Percentiles rank a stretch among this genome's conserved stretches.
Evolutionary conservation across 2,113 vertebrate species (phyloP).

Genomic region (Lucifuga dentata): DNA sequence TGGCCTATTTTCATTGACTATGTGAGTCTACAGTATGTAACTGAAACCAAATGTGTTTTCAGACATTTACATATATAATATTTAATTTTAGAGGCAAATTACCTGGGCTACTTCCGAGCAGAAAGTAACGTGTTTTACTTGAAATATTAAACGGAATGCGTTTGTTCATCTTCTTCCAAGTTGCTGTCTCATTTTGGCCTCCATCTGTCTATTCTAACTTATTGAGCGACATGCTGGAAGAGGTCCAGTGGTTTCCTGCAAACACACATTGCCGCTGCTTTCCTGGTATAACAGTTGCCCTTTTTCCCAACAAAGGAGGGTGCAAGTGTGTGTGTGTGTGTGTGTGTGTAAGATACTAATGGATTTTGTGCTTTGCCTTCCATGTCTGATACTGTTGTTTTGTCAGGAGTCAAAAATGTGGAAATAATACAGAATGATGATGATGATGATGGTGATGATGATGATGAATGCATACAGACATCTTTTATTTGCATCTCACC

Average conservation of each 20-base stretch:
- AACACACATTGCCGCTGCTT: constrained; percentile 62
- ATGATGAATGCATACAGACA: background rate
- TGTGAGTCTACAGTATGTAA: too few relatives aligned
- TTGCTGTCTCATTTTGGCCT: constrained; percentile 56
- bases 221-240: constrained; percentile 78
- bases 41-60: background rate
- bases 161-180: constrained; percentile 35
- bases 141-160: constrained; percentile 21
- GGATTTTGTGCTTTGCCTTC: constrained; percentile 15
- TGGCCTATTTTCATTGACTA: too few relatives aligned
- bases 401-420: constrained; percentile 26
- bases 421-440: too few relatives aligned
- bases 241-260: constrained; percentile 81
- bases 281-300: constrained; percentile 74
- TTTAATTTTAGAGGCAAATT: constrained; percentile 15
- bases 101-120: constrained; percentile 1
- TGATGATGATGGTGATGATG: constrained; percentile 1
- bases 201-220: constrained; percentile 54
- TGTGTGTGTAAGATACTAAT: constrained; percentile 20
- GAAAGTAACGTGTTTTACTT: constrained; percentile 24
- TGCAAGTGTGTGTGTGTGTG: constrained; percentile 13
- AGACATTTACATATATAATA: background rate
- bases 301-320: constrained; percentile 71
- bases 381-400: constrained; percentile 4
- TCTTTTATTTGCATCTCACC: background rate